These are phyloP conservation scores for Pseudomyrmex concolor DNA, from an alignment of 1,140 invertebrate species.

Conservation along the genomic window DNA sequence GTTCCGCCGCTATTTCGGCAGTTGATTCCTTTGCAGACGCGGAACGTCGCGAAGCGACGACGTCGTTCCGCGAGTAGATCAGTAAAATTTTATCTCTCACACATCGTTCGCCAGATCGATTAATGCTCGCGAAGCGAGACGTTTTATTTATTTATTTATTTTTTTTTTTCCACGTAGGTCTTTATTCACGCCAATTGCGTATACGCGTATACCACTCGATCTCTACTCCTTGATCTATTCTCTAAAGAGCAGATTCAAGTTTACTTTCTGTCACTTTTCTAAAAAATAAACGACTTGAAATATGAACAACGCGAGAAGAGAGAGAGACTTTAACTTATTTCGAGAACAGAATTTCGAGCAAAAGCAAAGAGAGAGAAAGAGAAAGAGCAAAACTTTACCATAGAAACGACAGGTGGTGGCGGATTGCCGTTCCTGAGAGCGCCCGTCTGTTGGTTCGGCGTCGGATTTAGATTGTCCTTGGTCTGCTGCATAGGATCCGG, in stretches of 20 bases:
- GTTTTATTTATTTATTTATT: too few relatives aligned
- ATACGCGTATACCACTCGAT: too few relatives aligned
- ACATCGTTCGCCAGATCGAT: neutral
- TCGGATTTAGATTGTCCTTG: constrained; percentile 83
- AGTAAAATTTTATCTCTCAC: neutral
- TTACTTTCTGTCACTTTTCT: too few relatives aligned
- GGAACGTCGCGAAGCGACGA: constrained; percentile 5
- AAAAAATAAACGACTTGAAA: too few relatives aligned
- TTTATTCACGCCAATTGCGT: neutral
- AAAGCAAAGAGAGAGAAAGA: too few relatives aligned
- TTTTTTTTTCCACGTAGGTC: too few relatives aligned
- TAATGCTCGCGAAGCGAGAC: neutral
- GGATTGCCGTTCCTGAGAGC: constrained; percentile 83
- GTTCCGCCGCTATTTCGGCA: constrained; percentile 80
- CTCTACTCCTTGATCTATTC: too few relatives aligned
- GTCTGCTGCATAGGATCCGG: constrained; percentile 84
- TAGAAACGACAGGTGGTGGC: constrained; percentile 83
- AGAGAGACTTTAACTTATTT: neutral
- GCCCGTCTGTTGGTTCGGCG: constrained; percentile 81
- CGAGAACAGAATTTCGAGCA: too few relatives aligned
- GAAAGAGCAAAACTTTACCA: constrained; percentile 76
- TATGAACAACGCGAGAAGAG: too few relatives aligned
- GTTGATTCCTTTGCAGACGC: constrained; percentile 71
- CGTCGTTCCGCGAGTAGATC: neutral
- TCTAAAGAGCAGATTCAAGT: too few relatives aligned